Base-by-base conservation (phyloP, 2,113 vertebrate genomes). In the Halichoeres trimaculatus region DNA sequence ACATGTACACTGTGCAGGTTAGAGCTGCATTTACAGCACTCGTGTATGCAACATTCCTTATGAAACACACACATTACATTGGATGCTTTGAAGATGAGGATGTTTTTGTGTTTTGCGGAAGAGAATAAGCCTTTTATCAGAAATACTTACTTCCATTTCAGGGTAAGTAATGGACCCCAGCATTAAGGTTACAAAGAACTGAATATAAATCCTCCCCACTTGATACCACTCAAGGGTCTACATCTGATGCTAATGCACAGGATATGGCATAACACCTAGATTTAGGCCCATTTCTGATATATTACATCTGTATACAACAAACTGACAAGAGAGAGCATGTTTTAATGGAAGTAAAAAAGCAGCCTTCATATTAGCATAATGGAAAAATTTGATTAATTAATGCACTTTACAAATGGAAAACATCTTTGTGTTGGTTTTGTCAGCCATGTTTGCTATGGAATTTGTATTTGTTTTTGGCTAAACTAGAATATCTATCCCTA, bases 51-150 rank as follows among this genome's bases (percentile, higher is more conserved):
- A 12, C 48, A 51, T 19, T 2, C 24, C 50, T 48, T 54, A 12
- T 54, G 54, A 54, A 70, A 66, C 48, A 24, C 41, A 57, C 43
- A 55, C 12, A 16, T 26, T 53, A 17, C 24, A 50, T 30, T 4
- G 30, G 26, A 34, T 9, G 50, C 24, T 51, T 22, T 30, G 23
- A 52, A 40, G 56, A 54, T 52, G 13, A 53, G 40, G 51, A 56
- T 36, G 47, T 9, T 48, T 22, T 19, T 55, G 56, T 58, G 4
- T 57, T 1, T 16, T 38, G 11, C 47, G 47, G 6, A 43, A 20
- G 23, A 43, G 47, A 61, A 55, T 50, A 17, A 69, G 56, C 20
- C 54, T 68, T 58, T 76, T 63, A 78, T 81, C 51, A 55, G 56
- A 55, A 23, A n/a, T 20, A 40, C 24, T 40, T 59, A 54, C 4